Evolutionary conservation across 1,140 invertebrate genomes (phyloP).

Genomic region (Bombus difficillimus): DNA sequence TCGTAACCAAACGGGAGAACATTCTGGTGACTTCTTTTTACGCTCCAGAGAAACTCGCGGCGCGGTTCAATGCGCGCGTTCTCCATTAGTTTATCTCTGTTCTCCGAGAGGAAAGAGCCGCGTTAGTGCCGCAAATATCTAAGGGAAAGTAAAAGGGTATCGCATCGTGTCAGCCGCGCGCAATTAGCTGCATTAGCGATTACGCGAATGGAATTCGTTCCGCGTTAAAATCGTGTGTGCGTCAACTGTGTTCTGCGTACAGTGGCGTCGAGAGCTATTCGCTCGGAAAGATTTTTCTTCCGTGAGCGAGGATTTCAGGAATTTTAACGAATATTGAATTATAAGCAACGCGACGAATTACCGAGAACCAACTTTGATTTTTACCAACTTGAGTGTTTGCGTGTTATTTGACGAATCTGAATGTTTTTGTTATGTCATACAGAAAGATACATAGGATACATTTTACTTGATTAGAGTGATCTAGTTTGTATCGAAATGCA

Average conservation of each 20-base stretch:
- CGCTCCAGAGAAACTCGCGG: too few relatives aligned
- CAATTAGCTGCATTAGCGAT: conserved; percentile 37
- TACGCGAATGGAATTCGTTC: conserved; percentile 35
- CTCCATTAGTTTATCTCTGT: background rate
- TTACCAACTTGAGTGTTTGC: background rate
- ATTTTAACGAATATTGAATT: conserved; percentile 1
- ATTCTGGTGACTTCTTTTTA: background rate
- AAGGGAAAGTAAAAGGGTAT: conserved; percentile 1
- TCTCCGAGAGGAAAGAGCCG: background rate
- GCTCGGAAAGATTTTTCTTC: background rate
- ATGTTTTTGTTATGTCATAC: background rate
- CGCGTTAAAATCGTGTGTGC: background rate
- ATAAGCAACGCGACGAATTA: background rate
- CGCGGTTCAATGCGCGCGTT: background rate
- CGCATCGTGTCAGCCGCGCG: conserved; percentile 16
- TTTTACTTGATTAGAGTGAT: too few relatives aligned
- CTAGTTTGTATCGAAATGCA: too few relatives aligned
- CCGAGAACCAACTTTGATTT: background rate
- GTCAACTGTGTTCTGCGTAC: background rate
- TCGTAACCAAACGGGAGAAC: background rate
- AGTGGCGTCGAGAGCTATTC: background rate
- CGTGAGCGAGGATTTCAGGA: background rate
- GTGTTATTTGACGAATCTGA: background rate
- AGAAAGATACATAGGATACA: too few relatives aligned
- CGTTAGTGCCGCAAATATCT: background rate